These are phyloP conservation scores for Macaria liturata DNA, from an alignment of 2,888 invertebrate genomes.

Conservation along the genomic window DNA sequence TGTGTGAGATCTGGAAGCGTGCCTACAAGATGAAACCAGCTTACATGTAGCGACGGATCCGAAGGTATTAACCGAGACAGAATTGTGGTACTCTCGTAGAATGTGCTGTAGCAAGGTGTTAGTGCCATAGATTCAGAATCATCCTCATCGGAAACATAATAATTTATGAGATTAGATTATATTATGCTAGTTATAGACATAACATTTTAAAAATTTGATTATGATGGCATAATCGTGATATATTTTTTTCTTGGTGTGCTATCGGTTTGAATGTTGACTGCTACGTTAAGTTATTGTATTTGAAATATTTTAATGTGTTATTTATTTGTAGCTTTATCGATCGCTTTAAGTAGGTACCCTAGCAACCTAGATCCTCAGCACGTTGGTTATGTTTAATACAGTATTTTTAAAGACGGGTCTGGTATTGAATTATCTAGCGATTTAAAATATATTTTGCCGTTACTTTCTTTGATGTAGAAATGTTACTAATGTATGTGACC, in stretches of 20 bases:
- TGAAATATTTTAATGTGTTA: constrained; percentile 81
- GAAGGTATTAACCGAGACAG: constrained; percentile 59
- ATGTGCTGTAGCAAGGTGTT: constrained; percentile 57
- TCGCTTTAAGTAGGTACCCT: constrained; percentile 62
- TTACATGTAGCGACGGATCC: constrained; percentile 87
- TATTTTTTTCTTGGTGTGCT: constrained; percentile 45
- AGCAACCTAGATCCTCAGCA: constrained; percentile 52
- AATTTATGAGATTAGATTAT: constrained; percentile 10
- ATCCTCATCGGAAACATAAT: constrained; percentile 33
- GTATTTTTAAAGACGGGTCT: constrained; percentile 71
- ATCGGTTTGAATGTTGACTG: constrained; percentile 76
- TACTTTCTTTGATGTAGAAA: constrained; percentile 47
- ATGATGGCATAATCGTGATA: constrained; percentile 31
- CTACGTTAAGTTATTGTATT: constrained; percentile 82
- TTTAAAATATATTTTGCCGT: constrained; percentile 52
- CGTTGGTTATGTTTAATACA: constrained; percentile 57
- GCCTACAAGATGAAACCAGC: constrained; percentile 96
- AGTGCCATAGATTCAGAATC: constrained; percentile 70
- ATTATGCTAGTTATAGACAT: constrained; percentile 19
- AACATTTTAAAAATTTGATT: constrained; percentile 18
- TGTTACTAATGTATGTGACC: constrained; percentile 38
- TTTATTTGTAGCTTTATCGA: constrained; percentile 81
- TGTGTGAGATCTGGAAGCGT: constrained; percentile 98
- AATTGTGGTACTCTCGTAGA: constrained; percentile 60
- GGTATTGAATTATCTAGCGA: constrained; percentile 57